phyloP scores from a whole-genome alignment of 2,888 invertebrate genomes.

The Neoascia interrupta region DNA sequence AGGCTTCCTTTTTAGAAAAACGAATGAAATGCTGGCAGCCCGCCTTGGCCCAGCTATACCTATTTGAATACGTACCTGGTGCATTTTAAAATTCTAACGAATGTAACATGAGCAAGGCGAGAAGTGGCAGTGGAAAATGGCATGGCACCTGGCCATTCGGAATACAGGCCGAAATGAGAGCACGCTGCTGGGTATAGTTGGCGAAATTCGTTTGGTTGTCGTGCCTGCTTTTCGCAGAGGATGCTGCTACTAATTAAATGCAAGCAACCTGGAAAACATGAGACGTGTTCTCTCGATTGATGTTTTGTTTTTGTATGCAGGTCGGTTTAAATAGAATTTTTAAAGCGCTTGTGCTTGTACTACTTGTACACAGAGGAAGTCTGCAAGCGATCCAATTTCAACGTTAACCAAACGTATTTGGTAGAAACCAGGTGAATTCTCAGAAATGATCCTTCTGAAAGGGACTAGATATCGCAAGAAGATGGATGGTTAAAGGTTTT shows the following conservation, averaged over 20 bases:
- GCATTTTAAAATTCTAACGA: slow-evolving; percentile 39
- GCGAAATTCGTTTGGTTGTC: slow-evolving; percentile 45
- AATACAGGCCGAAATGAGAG: slow-evolving; percentile 31
- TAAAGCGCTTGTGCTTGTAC: slow-evolving; percentile 15
- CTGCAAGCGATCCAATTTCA: slow-evolving; percentile 26
- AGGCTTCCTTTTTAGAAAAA: background rate
- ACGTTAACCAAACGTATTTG: slow-evolving; percentile 43
- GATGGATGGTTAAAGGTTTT: too few relatives aligned
- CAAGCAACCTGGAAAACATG: slow-evolving; percentile 66
- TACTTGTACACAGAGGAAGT: too few relatives aligned
- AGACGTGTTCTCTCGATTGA: slow-evolving; percentile 56
- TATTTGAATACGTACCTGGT: slow-evolving; percentile 42
- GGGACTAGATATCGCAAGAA: too few relatives aligned
- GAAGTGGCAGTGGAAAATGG: slow-evolving; percentile 16
- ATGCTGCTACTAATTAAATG: slow-evolving; percentile 67
- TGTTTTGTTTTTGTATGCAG: slow-evolving; percentile 45
- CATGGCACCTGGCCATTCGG: slow-evolving; percentile 25
- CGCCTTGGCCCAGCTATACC: slow-evolving; percentile 21
- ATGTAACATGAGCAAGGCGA: slow-evolving; percentile 19
- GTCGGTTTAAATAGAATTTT: slow-evolving; percentile 53
- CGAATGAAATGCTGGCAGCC: slow-evolving; percentile 2
- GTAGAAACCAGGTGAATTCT: slow-evolving; percentile 31
- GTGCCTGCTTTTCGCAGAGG: slow-evolving; percentile 41
- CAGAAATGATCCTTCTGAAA: too few relatives aligned
- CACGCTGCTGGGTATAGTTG: background rate